Conservation (phyloP, 2,888 invertebrate species). For the Temnothorax unifasciatus region DNA sequence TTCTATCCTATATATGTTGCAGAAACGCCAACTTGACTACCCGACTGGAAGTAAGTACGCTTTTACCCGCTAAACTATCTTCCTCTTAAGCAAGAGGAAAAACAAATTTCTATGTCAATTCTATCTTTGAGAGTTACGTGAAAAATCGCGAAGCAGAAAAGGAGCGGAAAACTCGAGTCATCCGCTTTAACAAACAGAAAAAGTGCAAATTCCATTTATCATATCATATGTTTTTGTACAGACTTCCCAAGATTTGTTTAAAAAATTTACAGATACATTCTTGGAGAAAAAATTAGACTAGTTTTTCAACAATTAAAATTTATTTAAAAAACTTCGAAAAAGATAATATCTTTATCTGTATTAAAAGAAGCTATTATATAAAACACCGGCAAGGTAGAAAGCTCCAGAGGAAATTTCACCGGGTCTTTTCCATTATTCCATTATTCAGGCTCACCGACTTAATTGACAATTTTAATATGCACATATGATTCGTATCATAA, state of each 20-base stretch:
- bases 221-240: not conserved
- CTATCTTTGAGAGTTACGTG: conserved; percentile 39
- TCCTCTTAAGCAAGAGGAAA: conserved; percentile 27
- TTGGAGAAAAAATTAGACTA: not conserved
- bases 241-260: not conserved
- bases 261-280: not conserved
- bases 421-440: not conserved
- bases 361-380: not conserved
- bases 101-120: conserved; percentile 46
- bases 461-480: not conserved
- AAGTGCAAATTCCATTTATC: not conserved
- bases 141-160: not conserved
- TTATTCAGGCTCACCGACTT: not conserved
- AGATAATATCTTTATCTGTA: not conserved
- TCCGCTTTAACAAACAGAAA: not conserved
- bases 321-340: not conserved
- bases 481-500: not conserved
- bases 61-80: conserved; percentile 58
- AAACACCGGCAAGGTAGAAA: conserved; percentile 6
- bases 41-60: conserved; percentile 68
- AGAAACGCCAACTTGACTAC: conserved; percentile 65
- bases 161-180: conserved; percentile 3
- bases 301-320: not conserved
- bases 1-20: conserved; percentile 61
- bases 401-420: not conserved